phyloP scores from a whole-genome alignment of 2,113 vertebrate species.

The Microtus pennsylvanicus region DNA sequence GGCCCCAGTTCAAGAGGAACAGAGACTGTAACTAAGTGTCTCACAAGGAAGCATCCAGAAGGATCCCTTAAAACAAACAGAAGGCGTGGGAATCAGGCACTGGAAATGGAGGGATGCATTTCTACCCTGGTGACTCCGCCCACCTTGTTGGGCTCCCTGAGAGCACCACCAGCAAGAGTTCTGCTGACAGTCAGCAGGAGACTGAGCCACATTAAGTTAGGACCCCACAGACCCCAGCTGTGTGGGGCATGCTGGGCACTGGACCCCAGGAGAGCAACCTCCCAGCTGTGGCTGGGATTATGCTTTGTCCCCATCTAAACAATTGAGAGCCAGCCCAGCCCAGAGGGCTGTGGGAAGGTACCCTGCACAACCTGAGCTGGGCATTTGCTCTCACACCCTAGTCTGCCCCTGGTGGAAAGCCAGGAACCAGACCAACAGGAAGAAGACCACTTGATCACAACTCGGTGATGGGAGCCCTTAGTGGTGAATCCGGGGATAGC shows the following conservation, averaged over 20 bases:
- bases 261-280: background rate
- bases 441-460: background rate
- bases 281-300: background rate
- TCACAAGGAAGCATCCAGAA: slow-evolving; percentile 26
- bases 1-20: background rate
- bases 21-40: background rate
- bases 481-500: background rate
- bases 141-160: accelerated
- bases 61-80: background rate
- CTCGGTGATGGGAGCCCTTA: background rate
- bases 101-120: background rate
- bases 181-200: background rate
- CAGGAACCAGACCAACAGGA: background rate
- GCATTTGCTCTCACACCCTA: background rate
- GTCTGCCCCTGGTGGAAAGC: background rate
- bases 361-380: background rate
- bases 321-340: background rate
- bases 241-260: too few relatives aligned
- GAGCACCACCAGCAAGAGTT: background rate
- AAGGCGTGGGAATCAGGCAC: background rate
- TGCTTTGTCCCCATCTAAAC: background rate
- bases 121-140: accelerated
- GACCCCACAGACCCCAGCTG: background rate
- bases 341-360: background rate
- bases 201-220: background rate